These are phyloP conservation scores for Galagoides demidoff DNA, from an alignment of 2,797 vertebrate species.

Conservation along the genomic window DNA sequence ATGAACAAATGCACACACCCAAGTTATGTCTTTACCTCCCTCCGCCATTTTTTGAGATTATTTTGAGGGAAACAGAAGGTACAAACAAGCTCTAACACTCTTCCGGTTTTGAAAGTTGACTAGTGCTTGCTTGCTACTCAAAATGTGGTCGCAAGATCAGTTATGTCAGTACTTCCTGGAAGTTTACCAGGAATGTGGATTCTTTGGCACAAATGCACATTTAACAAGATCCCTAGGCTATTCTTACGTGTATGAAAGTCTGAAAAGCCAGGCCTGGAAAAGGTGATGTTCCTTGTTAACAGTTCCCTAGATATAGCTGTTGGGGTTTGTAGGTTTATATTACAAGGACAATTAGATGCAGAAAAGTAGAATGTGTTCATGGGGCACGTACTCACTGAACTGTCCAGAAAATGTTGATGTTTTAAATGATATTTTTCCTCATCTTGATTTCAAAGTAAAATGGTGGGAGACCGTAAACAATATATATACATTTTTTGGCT, in stretches of 20 bases:
- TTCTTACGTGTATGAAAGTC: not conserved
- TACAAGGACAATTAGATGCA: not conserved
- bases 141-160: not conserved
- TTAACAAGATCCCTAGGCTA: not conserved
- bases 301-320: not conserved
- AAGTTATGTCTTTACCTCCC: not conserved
- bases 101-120: not conserved
- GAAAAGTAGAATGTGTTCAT: not conserved
- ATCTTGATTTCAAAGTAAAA: slow-evolving; percentile 6
- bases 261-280: not conserved
- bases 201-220: not conserved
- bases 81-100: not conserved
- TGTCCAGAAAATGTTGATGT: not conserved
- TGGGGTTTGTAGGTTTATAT: not conserved
- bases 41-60: not conserved
- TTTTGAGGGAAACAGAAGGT: not conserved
- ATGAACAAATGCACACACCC: not conserved
- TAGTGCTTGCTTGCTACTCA: not conserved
- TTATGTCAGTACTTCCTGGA: not conserved
- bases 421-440: not conserved
- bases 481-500: too few species aligned
- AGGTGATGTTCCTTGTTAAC: not conserved
- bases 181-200: not conserved
- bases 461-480: not conserved
- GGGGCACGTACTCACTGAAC: not conserved